Conservation (phyloP, 2,113 vertebrate species). For the Panurus biarmicus region DNA sequence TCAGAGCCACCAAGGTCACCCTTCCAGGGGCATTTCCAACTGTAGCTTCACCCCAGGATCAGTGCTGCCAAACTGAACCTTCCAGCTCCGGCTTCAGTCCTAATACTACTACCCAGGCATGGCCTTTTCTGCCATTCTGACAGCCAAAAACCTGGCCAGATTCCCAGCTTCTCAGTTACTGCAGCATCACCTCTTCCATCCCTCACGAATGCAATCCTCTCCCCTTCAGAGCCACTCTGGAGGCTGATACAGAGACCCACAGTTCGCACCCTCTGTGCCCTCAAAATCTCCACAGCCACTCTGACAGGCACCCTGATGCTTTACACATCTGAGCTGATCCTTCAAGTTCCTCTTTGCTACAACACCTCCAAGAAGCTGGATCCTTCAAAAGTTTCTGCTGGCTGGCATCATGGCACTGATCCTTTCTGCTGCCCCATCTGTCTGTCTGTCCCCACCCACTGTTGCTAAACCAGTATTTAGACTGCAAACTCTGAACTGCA, state of each 20-base stretch:
- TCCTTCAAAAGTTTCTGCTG: not conserved
- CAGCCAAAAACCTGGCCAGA: not conserved
- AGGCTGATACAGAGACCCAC: not conserved
- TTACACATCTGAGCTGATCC: not conserved
- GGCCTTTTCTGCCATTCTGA: not conserved
- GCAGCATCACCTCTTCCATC: not conserved
- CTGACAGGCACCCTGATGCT: not conserved
- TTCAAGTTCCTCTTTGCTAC: not conserved
- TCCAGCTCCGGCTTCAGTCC: not conserved
- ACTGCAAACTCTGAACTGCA: not conserved
- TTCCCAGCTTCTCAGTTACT: not conserved
- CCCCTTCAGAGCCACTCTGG: not conserved
- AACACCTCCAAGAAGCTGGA: not conserved
- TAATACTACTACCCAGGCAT: rapidly evolving
- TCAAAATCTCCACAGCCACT: not conserved
- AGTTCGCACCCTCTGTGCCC: not conserved
- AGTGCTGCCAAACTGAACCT: not conserved
- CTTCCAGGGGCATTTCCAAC: not conserved
- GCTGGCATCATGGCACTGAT: not conserved
- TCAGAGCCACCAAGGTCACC: not conserved
- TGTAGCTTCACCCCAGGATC: not conserved
- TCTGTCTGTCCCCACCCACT: not conserved
- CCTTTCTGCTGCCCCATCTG: not conserved
- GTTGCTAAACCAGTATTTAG: not conserved
- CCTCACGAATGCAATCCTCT: not conserved